Evolutionary conservation across 2,113 vertebrate genomes (phyloP).

Genomic region (Centropus bengalensis): DNA sequence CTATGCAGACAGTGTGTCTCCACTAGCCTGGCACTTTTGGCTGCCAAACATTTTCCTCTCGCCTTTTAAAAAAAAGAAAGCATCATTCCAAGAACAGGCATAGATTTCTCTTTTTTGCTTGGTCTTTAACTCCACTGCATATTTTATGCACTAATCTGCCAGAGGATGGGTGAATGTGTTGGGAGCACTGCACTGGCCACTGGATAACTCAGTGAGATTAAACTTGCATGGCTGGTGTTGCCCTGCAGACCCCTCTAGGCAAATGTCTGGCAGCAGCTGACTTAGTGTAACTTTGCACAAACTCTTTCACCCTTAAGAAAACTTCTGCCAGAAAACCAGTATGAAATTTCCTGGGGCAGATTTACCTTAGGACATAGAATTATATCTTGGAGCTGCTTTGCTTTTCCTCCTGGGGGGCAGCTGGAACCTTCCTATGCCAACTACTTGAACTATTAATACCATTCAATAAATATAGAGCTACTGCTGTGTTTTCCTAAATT

Average conservation of each 20-base stretch:
- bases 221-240: neutral
- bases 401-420: neutral
- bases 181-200: neutral
- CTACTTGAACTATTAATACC: neutral
- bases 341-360: slow-evolving; percentile 15
- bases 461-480: neutral
- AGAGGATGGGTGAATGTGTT: neutral
- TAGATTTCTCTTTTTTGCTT: neutral
- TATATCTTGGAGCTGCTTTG: neutral
- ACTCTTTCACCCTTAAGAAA: slow-evolving; percentile 12
- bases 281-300: neutral
- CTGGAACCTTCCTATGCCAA: neutral
- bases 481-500: neutral
- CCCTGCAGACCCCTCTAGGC: slow-evolving; percentile 54
- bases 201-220: neutral
- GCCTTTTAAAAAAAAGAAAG: neutral
- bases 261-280: slow-evolving; percentile 28
- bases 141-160: neutral
- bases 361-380: slow-evolving; percentile 7
- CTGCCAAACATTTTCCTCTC: neutral
- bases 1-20: slow-evolving; percentile 64
- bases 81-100: neutral
- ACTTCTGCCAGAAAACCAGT: neutral
- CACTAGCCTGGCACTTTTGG: neutral
- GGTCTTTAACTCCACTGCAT: neutral